These are phyloP conservation scores for Teinopalpus imperialis DNA, from an alignment of 2,888 invertebrate genomes.

Conservation along the genomic window DNA sequence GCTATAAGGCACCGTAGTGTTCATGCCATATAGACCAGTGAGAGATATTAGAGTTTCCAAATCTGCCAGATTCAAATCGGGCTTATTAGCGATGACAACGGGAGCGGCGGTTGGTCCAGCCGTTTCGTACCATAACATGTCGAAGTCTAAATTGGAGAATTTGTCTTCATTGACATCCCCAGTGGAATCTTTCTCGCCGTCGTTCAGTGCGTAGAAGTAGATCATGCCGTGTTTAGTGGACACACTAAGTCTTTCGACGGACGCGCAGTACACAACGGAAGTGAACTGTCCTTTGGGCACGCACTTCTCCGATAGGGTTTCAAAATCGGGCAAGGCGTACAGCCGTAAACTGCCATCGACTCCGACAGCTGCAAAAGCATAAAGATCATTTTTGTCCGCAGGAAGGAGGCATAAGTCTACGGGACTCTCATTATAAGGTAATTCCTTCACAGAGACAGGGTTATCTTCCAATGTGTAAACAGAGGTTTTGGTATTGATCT, in stretches of 20 bases:
- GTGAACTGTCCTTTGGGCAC: slow-evolving; percentile 88
- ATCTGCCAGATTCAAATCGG: slow-evolving; percentile 80
- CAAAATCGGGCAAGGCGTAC: slow-evolving; percentile 86
- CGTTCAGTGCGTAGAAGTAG: slow-evolving; percentile 90
- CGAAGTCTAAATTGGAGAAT: slow-evolving; percentile 70
- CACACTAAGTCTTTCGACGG: slow-evolving; percentile 92
- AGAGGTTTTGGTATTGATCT: slow-evolving; percentile 62
- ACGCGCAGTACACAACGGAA: slow-evolving; percentile 92
- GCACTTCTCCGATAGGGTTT: slow-evolving; percentile 85
- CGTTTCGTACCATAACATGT: slow-evolving; percentile 65
- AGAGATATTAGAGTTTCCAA: slow-evolving; percentile 87
- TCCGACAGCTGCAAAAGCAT: slow-evolving; percentile 88
- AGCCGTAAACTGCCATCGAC: slow-evolving; percentile 88
- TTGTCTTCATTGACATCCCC: slow-evolving; percentile 89
- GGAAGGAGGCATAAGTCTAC: slow-evolving; percentile 87
- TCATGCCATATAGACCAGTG: slow-evolving; percentile 87
- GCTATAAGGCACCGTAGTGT: slow-evolving; percentile 84
- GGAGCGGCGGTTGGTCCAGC: slow-evolving; percentile 53
- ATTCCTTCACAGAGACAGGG: slow-evolving; percentile 83
- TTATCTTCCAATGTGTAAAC: slow-evolving; percentile 77
- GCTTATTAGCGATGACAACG: slow-evolving; percentile 81
- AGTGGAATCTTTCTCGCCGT: slow-evolving; percentile 86
- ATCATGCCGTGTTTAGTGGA: slow-evolving; percentile 91
- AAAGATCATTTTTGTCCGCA: slow-evolving; percentile 66
- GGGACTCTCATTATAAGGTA: slow-evolving; percentile 85